A percentile compares a stretch with the other conserved stretches of the same genome.
Conservation (phyloP, 1,140 invertebrate species). For the Goniozus legneri region DNA sequence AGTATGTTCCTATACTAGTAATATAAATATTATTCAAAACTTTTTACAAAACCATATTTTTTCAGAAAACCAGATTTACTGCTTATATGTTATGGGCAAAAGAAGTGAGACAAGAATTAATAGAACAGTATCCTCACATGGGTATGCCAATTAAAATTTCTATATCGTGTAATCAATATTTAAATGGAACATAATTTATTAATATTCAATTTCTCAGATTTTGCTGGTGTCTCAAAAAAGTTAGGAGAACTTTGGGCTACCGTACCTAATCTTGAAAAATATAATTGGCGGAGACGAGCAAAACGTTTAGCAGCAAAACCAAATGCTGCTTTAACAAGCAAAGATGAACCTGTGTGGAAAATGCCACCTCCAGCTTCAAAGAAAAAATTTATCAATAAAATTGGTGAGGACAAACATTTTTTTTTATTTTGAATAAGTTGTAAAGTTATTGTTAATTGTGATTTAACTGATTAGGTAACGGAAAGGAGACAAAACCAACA, state of each 20-base stretch:
- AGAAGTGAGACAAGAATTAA: constrained; percentile 70
- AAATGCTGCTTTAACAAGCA: constrained; percentile 29
- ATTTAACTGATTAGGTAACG: constrained; percentile 34
- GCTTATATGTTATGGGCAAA: constrained; percentile 90
- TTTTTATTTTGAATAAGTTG: not conserved
- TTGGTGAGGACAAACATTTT: constrained; percentile 29
- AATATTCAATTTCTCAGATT: constrained; percentile 58
- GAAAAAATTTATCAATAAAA: constrained; percentile 55
- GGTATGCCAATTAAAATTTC: constrained; percentile 48
- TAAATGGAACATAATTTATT: not conserved
- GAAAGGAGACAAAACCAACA: constrained; percentile 38
- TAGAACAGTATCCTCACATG: constrained; percentile 71
- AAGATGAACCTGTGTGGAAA: constrained; percentile 46
- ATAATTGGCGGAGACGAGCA: constrained; percentile 74
- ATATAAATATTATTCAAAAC: constrained; percentile 2
- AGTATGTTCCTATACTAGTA: constrained; percentile 42
- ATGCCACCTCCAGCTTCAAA: constrained; percentile 44
- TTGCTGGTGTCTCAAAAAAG: constrained; percentile 73
- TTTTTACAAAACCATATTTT: constrained; percentile 21
- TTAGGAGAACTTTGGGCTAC: constrained; percentile 83
- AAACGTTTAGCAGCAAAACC: constrained; percentile 64
- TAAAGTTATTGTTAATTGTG: constrained; percentile 1
- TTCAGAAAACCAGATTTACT: constrained; percentile 74
- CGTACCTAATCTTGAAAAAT: constrained; percentile 59
- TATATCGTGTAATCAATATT: not conserved